Evolutionary conservation across 2,113 vertebrate species (phyloP).

Genomic region (Microcebus tavaratra): DNA sequence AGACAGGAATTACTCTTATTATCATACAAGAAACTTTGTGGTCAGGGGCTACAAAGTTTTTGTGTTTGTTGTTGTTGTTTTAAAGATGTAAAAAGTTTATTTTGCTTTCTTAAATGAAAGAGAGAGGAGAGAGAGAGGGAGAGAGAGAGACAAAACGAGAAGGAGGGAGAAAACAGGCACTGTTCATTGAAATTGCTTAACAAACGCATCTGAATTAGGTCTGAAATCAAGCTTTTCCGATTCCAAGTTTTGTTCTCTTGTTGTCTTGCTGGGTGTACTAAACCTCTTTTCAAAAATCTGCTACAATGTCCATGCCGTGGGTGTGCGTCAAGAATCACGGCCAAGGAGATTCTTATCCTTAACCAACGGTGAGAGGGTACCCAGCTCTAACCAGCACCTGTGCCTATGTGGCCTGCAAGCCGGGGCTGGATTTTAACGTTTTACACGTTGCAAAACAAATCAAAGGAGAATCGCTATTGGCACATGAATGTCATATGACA

Average conservation of each 20-base stretch:
- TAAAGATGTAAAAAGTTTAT: no score
- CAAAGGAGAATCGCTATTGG: not conserved
- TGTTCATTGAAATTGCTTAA: no score
- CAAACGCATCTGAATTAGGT: not conserved
- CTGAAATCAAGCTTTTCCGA: not conserved
- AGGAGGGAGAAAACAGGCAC: no score
- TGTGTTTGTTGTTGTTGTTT: no score
- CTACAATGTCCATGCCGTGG: fast-evolving
- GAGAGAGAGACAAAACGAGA: no score
- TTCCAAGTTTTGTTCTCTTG: not conserved
- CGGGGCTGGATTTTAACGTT: fast-evolving
- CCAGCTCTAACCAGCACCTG: no score
- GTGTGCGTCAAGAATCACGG: not conserved
- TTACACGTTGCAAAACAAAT: not conserved
- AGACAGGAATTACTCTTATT: not conserved
- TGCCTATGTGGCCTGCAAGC: fast-evolving
- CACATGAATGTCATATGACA: not conserved
- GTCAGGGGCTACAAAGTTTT: not conserved
- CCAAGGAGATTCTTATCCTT: not conserved
- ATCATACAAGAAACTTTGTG: not conserved
- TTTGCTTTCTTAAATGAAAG: no score
- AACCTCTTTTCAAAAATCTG: not conserved
- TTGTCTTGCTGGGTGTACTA: fast-evolving
- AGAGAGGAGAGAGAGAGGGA: no score
- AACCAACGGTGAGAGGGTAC: fast-evolving